A percentile compares a stretch with the other conserved stretches of the same genome.
Conservation (phyloP, 2,888 invertebrate genomes). For the Slavum lentiscoides region DNA sequence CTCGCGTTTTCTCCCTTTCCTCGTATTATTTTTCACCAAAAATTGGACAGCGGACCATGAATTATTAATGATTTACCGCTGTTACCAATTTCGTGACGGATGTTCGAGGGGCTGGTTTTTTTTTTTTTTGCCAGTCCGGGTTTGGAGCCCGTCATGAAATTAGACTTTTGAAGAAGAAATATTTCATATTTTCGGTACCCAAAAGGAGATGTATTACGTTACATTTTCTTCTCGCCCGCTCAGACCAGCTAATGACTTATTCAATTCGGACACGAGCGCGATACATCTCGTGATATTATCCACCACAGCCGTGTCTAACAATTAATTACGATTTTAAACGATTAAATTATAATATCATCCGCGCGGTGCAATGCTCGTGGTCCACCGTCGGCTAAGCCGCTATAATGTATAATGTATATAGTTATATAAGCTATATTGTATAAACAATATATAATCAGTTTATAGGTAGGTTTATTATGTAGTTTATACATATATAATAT, state of each 20-base stretch:
- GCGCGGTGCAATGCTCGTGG: no score
- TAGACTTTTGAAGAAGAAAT: constrained; percentile 43
- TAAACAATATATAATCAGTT: no score
- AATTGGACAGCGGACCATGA: constrained; percentile 49
- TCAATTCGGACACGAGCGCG: constrained; percentile 31
- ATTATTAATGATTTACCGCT: constrained; percentile 48
- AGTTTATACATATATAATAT: no score
- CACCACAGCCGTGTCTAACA: background rate
- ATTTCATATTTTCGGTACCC: constrained; percentile 43
- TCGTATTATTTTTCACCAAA: constrained; percentile 46
- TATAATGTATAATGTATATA: no score
- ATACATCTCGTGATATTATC: background rate
- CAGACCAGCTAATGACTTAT: constrained; percentile 46
- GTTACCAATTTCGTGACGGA: constrained; percentile 48
- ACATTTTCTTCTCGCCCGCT: constrained; percentile 28
- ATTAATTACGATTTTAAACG: constrained; percentile 21
- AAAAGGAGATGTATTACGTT: constrained; percentile 33
- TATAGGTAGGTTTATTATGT: no score
- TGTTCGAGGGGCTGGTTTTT: constrained; percentile 16
- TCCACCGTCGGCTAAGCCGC: no score
- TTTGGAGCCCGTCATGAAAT: constrained; percentile 27
- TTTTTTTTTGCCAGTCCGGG: background rate
- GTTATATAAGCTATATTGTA: no score
- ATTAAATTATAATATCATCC: constrained; percentile 16
- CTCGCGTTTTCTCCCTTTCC: background rate